Evolutionary conservation across 2,888 invertebrate species (phyloP).

Genomic region (Trichogramma evanescens): DNA sequence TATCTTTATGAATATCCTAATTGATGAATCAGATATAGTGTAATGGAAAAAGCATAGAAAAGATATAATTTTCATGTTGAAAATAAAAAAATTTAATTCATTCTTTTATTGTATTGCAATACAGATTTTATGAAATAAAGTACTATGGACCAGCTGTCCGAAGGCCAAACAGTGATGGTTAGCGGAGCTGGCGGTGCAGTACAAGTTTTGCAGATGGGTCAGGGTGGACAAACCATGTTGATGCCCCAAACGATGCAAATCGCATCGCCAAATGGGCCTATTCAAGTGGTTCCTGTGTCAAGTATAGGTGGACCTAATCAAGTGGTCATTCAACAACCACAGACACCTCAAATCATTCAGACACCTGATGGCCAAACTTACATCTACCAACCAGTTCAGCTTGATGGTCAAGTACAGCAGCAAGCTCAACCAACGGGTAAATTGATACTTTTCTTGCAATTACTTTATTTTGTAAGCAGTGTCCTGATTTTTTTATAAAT

Average conservation of each 20-base stretch:
- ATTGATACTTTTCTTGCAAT: neutral
- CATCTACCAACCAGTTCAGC: conserved; percentile 72
- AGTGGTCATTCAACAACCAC: conserved; percentile 58
- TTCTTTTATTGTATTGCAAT: no score
- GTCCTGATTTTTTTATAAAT: neutral
- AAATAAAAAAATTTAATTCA: no score
- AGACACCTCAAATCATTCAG: conserved; percentile 77
- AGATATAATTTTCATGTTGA: no score
- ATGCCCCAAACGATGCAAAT: conserved; percentile 54
- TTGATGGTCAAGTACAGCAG: conserved; percentile 54
- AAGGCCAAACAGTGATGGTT: conserved; percentile 44
- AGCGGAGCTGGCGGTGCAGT: conserved; percentile 42
- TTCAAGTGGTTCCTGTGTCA: conserved; percentile 69
- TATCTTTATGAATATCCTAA: no score
- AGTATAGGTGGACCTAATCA: conserved; percentile 53
- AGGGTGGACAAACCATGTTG: conserved; percentile 60
- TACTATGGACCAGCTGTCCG: conserved; percentile 42
- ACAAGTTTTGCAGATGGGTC: conserved; percentile 45
- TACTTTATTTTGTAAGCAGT: neutral
- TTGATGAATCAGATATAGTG: no score
- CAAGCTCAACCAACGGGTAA: conserved; percentile 56
- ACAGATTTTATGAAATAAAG: conserved; percentile 5
- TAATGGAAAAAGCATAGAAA: no score
- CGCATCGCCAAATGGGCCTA: conserved; percentile 59
- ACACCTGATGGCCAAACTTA: conserved; percentile 89